Percentiles rank a stretch among this genome's conserved stretches.
phyloP scores from a whole-genome alignment of 2,888 invertebrate species.

The Molanna angustata region DNA sequence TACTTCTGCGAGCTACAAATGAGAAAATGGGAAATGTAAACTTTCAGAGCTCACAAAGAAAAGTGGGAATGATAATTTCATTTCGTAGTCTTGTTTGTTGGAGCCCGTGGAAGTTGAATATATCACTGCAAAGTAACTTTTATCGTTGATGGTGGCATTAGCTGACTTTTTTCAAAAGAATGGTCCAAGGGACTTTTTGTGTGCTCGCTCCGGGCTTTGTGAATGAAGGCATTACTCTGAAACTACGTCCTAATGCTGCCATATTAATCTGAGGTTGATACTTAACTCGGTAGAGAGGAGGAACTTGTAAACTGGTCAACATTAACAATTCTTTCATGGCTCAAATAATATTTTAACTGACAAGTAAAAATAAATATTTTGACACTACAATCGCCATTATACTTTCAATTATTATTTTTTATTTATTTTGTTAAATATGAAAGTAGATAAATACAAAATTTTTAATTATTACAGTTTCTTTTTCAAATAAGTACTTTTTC shows the following conservation, averaged over 20 bases:
- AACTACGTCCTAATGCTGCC: slow-evolving; percentile 21
- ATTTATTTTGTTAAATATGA: too few species aligned
- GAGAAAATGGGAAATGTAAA: slow-evolving; percentile 21
- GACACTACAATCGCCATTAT: too few species aligned
- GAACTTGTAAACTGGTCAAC: slow-evolving; percentile 15
- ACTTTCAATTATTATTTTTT: too few species aligned
- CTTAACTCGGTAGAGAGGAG: slow-evolving; percentile 11
- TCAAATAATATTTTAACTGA: too few species aligned
- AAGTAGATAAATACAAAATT: too few species aligned
- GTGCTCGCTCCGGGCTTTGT: slow-evolving; percentile 15
- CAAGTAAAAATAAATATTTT: too few species aligned
- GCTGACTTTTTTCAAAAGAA: slow-evolving; percentile 20
- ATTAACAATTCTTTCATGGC: slow-evolving; percentile 20
- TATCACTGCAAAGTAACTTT: slow-evolving; percentile 19
- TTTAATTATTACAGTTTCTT: too few species aligned
- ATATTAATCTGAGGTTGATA: slow-evolving; percentile 25
- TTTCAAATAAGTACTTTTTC: too few species aligned
- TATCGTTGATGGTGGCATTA: slow-evolving; percentile 22
- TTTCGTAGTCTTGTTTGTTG: slow-evolving; percentile 21
- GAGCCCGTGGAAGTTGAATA: slow-evolving; percentile 17
- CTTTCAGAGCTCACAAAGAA: slow-evolving; percentile 18
- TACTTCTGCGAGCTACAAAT: slow-evolving; percentile 17
- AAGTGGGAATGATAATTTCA: slow-evolving; percentile 27
- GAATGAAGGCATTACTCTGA: slow-evolving; percentile 21
- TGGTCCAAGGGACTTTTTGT: slow-evolving; percentile 16